phyloP scores from a whole-genome alignment of 2,888 invertebrate species.

The Tanytarsus gracilentus region DNA sequence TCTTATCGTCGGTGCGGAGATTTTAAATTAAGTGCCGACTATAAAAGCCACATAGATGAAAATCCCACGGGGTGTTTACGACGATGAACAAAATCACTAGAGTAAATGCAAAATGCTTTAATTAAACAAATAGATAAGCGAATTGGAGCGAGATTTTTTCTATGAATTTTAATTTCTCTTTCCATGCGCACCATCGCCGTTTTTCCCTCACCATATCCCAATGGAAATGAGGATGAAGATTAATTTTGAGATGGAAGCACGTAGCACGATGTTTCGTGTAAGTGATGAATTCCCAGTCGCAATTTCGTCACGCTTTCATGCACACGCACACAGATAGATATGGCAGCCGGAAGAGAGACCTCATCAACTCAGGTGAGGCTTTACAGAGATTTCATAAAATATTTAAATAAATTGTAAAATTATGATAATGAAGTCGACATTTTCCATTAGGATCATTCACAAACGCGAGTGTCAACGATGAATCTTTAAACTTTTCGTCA shows the following conservation, averaged over 20 bases:
- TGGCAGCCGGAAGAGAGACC: no score
- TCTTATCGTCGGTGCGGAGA: not conserved
- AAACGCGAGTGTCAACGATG: no score
- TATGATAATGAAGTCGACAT: conserved; percentile 16
- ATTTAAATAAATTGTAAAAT: conserved; percentile 13
- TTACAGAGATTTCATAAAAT: not conserved
- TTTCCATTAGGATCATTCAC: not conserved
- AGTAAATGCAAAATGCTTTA: conserved; percentile 3
- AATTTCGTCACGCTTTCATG: no score
- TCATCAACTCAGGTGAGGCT: not conserved
- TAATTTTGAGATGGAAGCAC: not conserved
- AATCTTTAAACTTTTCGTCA: no score
- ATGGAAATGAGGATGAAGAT: not conserved
- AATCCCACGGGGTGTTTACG: not conserved
- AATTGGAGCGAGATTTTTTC: not conserved
- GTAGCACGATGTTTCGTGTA: not conserved
- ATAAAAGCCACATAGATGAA: not conserved
- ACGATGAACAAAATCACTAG: not conserved
- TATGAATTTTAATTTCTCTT: conserved; percentile 25
- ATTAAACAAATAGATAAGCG: conserved; percentile 17
- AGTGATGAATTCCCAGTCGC: not conserved
- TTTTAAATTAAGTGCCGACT: not conserved
- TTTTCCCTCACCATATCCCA: not conserved
- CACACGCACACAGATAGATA: no score
- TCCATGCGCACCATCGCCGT: not conserved